Conservation (phyloP, 2,113 vertebrate species). For the Cettia cetti region DNA sequence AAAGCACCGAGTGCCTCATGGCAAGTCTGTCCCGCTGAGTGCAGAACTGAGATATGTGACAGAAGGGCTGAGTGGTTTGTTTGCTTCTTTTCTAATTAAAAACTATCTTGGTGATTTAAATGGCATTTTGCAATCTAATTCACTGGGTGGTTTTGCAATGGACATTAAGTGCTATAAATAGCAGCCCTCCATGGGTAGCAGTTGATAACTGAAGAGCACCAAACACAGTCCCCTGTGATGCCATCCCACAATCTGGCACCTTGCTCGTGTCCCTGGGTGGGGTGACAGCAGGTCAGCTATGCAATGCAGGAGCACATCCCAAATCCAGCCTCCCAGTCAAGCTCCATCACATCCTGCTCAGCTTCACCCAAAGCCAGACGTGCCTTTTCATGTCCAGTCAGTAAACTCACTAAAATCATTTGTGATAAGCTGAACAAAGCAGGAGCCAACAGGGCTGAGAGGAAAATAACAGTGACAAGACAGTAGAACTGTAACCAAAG, state of each 20-base stretch:
- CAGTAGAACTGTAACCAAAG: rapidly evolving
- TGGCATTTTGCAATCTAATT: not conserved
- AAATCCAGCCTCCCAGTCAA: not conserved
- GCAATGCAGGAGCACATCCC: not conserved
- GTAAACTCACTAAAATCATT: not conserved
- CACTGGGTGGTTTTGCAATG: not conserved
- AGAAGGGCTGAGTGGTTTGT: not conserved
- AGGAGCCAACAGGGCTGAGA: not conserved
- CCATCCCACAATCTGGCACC: not conserved
- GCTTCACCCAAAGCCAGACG: not conserved
- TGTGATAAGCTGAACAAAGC: not conserved
- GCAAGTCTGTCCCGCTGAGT: not conserved
- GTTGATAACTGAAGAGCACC: not conserved
- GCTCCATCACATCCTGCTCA: not conserved
- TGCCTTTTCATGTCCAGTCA: not conserved
- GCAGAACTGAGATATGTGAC: not conserved
- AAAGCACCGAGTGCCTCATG: not conserved
- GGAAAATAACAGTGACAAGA: not conserved
- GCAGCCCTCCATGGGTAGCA: not conserved
- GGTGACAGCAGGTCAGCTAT: not conserved
- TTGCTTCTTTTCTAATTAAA: not conserved
- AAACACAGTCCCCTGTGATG: not conserved
- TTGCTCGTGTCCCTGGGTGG: rapidly evolving
- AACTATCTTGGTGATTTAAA: not conserved
- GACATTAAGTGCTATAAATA: not conserved